These are phyloP conservation scores for Drosophila neotestacea DNA, from an alignment of 2,888 invertebrate species.

Conservation along the genomic window DNA sequence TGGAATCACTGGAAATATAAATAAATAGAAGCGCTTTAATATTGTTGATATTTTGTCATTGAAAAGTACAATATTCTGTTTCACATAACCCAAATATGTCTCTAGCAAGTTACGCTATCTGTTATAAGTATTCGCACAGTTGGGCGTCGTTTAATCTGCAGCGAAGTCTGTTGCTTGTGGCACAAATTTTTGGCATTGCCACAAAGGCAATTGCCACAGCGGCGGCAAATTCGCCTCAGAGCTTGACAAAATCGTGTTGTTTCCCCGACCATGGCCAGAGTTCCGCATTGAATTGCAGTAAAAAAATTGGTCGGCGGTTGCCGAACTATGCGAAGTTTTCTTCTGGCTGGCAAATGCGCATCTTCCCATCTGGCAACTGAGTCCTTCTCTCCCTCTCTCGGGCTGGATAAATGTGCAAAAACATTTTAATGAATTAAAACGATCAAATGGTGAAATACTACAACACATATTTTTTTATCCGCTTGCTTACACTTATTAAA, in stretches of 20 bases:
- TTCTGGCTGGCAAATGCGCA: constrained; percentile 27
- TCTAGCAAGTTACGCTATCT: constrained; percentile 13
- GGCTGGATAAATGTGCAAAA: constrained; percentile 57
- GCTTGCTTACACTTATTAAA: neutral
- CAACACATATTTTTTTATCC: constrained; percentile 33
- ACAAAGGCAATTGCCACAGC: constrained; percentile 53
- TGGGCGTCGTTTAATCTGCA: constrained; percentile 56
- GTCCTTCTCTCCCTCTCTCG: neutral
- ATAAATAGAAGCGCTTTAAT: too few species aligned
- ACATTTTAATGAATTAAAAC: constrained; percentile 77
- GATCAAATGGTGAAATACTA: constrained; percentile 46
- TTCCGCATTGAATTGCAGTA: constrained; percentile 73
- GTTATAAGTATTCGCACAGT: constrained; percentile 37
- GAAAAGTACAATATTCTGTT: neutral
- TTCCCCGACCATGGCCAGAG: constrained; percentile 44
- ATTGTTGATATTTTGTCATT: neutral
- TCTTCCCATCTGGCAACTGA: constrained; percentile 33
- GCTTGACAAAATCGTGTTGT: constrained; percentile 78
- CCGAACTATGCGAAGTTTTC: constrained; percentile 57
- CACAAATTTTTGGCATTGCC: constrained; percentile 73
- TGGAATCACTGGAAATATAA: too few species aligned
- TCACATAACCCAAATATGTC: constrained; percentile 26
- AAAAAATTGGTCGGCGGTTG: constrained; percentile 62
- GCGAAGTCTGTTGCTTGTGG: constrained; percentile 52
- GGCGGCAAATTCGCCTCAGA: constrained; percentile 59